These are phyloP conservation scores for Meloidogyne chitwoodi DNA, from an alignment of 1,140 invertebrate species.

Conservation along the genomic window DNA sequence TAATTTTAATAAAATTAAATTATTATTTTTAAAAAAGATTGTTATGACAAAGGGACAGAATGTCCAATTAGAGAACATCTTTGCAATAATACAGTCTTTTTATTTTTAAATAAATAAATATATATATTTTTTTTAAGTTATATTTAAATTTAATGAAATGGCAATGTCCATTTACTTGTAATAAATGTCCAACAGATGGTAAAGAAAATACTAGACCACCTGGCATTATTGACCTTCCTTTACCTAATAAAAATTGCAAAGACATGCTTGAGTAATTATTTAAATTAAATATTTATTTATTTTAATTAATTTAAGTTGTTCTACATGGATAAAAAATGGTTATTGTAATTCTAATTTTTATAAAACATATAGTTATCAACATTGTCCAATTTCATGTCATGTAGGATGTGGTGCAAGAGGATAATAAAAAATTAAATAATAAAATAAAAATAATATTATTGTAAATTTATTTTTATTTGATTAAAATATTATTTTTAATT, in stretches of 20 bases:
- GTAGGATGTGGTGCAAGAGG: conserved; percentile 7
- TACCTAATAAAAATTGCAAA: conserved; percentile 20
- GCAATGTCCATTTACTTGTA: conserved; percentile 13
- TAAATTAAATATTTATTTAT: not conserved
- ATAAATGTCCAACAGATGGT: conserved; percentile 3
- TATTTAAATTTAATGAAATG: conserved; percentile 9
- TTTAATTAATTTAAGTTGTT: not conserved
- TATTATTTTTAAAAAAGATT: not conserved
- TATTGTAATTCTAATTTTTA: not conserved
- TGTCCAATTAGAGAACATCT: not conserved
- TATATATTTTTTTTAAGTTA: not conserved
- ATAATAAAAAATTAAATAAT: not conserved
- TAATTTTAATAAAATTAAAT: not conserved
- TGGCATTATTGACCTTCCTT: conserved; percentile 10
- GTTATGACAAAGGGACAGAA: not conserved
- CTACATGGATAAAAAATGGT: conserved; percentile 8
- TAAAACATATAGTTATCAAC: not conserved
- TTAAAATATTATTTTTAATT: not conserved
- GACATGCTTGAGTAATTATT: conserved; percentile 6
- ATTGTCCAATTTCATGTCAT: conserved; percentile 8
- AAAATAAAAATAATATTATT: too few relatives aligned
- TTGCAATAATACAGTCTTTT: not conserved
- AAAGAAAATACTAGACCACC: not conserved
- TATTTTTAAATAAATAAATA: too few relatives aligned
- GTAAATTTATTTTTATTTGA: too few relatives aligned